These are phyloP conservation scores for Burhinus oedicnemus DNA, from an alignment of 2,113 vertebrate genomes.

Conservation along the genomic window DNA sequence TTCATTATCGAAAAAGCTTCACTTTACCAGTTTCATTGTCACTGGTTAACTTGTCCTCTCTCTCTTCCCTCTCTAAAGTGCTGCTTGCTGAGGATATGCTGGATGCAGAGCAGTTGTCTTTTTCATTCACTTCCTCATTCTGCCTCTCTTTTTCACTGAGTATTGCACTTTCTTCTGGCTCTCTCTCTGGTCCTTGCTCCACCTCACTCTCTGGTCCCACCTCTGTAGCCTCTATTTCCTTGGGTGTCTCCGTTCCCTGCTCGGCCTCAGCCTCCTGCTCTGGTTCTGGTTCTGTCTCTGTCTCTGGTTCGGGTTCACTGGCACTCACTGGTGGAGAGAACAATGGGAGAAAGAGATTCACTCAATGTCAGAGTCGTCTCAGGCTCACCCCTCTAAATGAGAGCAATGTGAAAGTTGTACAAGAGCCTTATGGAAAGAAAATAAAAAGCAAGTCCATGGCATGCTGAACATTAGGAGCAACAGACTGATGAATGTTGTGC, in stretches of 20 bases:
- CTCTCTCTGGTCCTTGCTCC: slow-evolving; percentile 79
- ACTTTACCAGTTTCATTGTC: slow-evolving; percentile 86
- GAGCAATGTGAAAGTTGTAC: not conserved
- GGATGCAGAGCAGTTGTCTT: slow-evolving; percentile 97
- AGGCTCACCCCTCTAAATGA: not conserved
- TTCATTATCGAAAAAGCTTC: slow-evolving; percentile 29
- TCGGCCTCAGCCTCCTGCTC: slow-evolving; percentile 64
- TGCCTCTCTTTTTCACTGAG: slow-evolving; percentile 97
- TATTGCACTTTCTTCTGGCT: slow-evolving; percentile 82
- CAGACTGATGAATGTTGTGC: not conserved
- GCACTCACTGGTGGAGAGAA: slow-evolving; percentile 77
- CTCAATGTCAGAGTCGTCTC: not conserved
- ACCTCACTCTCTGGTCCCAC: slow-evolving; percentile 74
- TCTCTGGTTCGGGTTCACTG: slow-evolving; percentile 74
- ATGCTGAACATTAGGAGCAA: not conserved
- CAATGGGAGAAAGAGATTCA: slow-evolving; percentile 66
- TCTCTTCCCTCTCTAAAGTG: slow-evolving; percentile 96
- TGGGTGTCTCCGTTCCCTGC: slow-evolving; percentile 66
- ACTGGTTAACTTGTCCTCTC: slow-evolving; percentile 86
- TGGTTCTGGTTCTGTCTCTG: slow-evolving; percentile 60
- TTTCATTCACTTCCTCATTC: slow-evolving; percentile 97
- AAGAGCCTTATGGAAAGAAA: slow-evolving; percentile 26
- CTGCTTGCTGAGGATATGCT: slow-evolving; percentile 98
- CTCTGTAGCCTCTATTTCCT: slow-evolving; percentile 60
- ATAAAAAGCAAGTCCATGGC: not conserved